Percentiles rank a stretch among this genome's conserved stretches.
phyloP scores from a whole-genome alignment of 92 coral and sea anemone genomes.

The Palythoa heliodiscus region DNA sequence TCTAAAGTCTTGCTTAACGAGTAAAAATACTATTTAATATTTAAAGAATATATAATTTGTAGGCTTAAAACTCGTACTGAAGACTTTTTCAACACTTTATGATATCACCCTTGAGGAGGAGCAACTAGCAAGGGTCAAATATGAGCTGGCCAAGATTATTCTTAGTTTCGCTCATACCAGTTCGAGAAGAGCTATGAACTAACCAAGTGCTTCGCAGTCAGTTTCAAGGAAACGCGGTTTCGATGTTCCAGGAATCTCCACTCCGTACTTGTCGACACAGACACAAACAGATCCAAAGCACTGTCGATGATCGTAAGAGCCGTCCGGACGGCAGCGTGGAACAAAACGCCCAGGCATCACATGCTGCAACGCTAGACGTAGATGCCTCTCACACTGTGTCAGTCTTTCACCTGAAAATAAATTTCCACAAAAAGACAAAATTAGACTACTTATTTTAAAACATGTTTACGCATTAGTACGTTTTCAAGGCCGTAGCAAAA shows the following conservation, averaged over 20 bases:
- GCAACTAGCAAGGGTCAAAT: no score
- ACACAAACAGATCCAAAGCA: conserved; percentile 85
- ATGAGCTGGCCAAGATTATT: no score
- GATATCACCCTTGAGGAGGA: no score
- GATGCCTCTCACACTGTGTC: conserved; percentile 72
- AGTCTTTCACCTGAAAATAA: conserved; percentile 51
- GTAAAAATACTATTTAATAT: no score
- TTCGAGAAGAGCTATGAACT: neutral
- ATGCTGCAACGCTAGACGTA: conserved; percentile 66
- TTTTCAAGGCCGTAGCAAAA: no score
- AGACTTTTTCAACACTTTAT: no score
- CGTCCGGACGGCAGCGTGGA: conserved; percentile 82
- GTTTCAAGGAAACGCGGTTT: conserved; percentile 73
- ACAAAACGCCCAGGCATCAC: conserved; percentile 88
- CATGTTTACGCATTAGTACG: no score
- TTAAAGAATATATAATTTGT: no score
- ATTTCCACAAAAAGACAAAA: neutral
- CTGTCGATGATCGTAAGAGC: conserved; percentile 73
- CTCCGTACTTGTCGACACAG: conserved; percentile 88
- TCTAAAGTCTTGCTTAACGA: no score
- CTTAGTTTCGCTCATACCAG: no score
- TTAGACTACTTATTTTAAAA: no score
- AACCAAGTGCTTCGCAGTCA: conserved; percentile 72
- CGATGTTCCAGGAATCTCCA: conserved; percentile 82
- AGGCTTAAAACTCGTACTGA: no score